Evolutionary conservation across 1,140 invertebrate genomes (phyloP).

Genomic region (Zeugodacus cucurbitae): DNA sequence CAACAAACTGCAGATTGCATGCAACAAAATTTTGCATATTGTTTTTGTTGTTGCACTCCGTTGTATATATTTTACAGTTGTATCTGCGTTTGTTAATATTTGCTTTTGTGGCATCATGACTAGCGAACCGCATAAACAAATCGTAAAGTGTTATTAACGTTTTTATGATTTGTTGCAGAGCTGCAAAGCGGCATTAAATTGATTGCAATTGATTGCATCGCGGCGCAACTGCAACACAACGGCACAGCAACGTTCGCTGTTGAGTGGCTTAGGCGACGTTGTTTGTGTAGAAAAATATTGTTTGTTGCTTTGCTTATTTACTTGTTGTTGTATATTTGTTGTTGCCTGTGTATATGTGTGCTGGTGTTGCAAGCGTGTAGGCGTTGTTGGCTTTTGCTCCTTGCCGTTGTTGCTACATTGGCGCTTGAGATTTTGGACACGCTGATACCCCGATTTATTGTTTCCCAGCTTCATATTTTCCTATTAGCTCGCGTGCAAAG

Average conservation of each 20-base stretch:
- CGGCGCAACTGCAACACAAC: not conserved
- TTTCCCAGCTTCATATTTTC: constrained; percentile 30
- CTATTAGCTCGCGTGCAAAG: constrained; percentile 29
- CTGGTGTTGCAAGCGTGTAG: not conserved
- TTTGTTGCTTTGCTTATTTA: not conserved
- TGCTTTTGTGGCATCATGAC: constrained; percentile 51
- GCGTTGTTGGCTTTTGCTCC: not conserved
- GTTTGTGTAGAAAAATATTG: not conserved
- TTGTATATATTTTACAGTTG: not conserved
- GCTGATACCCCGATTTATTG: constrained; percentile 41
- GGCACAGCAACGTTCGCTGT: not conserved
- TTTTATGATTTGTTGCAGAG: constrained; percentile 47
- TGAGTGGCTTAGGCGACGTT: not conserved
- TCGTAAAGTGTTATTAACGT: constrained; percentile 65
- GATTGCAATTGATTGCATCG: constrained; percentile 38
- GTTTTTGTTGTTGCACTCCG: constrained; percentile 47
- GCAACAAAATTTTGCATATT: constrained; percentile 49
- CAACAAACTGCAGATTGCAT: not conserved
- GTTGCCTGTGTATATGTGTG: not conserved
- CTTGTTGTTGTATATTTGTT: not conserved
- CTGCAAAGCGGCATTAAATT: constrained; percentile 48
- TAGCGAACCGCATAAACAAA: constrained; percentile 59
- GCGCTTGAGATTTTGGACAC: constrained; percentile 42
- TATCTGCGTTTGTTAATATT: constrained; percentile 52
- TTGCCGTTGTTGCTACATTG: not conserved